Evolutionary conservation across 2,113 vertebrate species (phyloP).

Genomic region (Panurus biarmicus): DNA sequence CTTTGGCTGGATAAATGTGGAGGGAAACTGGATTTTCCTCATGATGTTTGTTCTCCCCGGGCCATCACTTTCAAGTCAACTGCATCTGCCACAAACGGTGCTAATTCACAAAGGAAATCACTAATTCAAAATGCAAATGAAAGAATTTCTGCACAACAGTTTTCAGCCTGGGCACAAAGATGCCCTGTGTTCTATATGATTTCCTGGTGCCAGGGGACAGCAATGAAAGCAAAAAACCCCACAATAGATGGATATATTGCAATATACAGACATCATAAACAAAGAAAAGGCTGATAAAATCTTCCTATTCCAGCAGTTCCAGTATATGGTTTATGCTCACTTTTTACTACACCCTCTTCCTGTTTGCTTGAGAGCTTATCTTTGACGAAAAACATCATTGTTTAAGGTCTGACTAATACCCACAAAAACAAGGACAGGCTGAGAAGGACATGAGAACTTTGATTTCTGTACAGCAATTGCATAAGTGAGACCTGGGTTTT

Average conservation of each 20-base stretch:
- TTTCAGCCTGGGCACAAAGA: neutral
- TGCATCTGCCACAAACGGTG: neutral
- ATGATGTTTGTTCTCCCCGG: neutral
- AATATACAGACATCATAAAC: neutral
- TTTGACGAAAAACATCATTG: conserved; percentile 32
- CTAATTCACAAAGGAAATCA: neutral
- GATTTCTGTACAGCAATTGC: neutral
- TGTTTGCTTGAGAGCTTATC: conserved; percentile 33
- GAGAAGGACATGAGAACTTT: neutral
- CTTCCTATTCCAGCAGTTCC: neutral
- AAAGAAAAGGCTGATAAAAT: conserved; percentile 7
- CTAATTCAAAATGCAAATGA: neutral
- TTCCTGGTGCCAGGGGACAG: neutral
- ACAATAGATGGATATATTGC: neutral
- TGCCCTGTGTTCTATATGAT: neutral
- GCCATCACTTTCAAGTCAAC: neutral
- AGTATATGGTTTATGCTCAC: conserved; percentile 4
- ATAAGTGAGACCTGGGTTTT: neutral
- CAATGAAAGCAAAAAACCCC: neutral
- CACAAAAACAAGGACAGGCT: neutral
- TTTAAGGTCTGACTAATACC: conserved; percentile 25
- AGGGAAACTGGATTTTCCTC: neutral
- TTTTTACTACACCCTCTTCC: conserved; percentile 34
- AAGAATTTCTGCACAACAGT: neutral
- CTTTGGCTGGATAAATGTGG: neutral